A percentile compares a stretch with the other conserved stretches of the same genome.
These are phyloP conservation scores for Chinchilla lanigera DNA, from an alignment of 2,113 vertebrate species.

Conservation along the genomic window DNA sequence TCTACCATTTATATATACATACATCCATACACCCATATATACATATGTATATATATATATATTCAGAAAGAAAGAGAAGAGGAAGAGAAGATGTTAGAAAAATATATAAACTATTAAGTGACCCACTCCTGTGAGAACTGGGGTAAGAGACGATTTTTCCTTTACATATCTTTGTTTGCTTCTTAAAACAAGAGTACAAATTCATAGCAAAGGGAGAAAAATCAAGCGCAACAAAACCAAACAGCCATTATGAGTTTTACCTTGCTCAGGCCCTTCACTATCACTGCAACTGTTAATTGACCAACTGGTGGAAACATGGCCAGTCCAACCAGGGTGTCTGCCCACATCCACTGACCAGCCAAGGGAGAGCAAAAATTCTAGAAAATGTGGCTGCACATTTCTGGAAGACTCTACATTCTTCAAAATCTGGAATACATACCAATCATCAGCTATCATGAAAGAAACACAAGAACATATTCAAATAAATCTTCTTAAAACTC, in stretches of 20 bases:
- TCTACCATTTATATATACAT: neutral
- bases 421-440: slow-evolving; percentile 90
- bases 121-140: neutral
- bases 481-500: slow-evolving; percentile 49
- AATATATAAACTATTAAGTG: slow-evolving; percentile 34
- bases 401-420: slow-evolving; percentile 95
- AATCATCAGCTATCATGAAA: slow-evolving; percentile 68
- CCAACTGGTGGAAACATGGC: slow-evolving; percentile 96
- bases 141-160: neutral
- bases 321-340: slow-evolving; percentile 96
- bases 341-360: slow-evolving; percentile 97
- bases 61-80: neutral
- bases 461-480: slow-evolving; percentile 50
- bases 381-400: slow-evolving; percentile 95
- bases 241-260: slow-evolving; percentile 79
- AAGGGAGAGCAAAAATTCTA: slow-evolving; percentile 96
- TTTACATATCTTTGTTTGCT: neutral
- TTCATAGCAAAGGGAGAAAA: neutral
- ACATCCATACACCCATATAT: neutral
- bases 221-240: neutral
- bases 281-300: slow-evolving; percentile 92
- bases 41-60: neutral
- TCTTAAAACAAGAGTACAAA: slow-evolving; percentile 39
- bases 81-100: neutral
- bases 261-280: slow-evolving; percentile 88